Evolutionary conservation across 2,797 vertebrate species (phyloP).

Genomic region (Rousettus madagascariensis): DNA sequence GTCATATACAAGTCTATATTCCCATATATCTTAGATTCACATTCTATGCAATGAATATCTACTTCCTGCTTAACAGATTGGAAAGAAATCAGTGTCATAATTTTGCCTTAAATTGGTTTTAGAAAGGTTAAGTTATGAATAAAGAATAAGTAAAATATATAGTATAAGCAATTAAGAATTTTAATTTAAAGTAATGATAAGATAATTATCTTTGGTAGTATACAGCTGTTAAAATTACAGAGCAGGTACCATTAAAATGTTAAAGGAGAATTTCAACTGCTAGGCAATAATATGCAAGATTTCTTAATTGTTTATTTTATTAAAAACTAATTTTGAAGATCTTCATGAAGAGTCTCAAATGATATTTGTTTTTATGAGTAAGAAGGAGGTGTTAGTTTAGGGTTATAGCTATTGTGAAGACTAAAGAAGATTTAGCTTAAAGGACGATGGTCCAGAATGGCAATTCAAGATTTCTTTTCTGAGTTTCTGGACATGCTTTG

Average conservation of each 20-base stretch:
- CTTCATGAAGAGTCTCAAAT: background rate
- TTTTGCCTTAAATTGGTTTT: background rate
- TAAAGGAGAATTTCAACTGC: background rate
- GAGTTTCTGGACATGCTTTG: background rate
- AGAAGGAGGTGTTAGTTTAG: background rate
- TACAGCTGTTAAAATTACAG: background rate
- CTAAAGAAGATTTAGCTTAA: background rate
- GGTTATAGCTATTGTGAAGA: background rate
- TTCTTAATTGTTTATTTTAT: background rate
- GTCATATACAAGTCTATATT: background rate
- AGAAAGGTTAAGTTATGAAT: conserved; percentile 10
- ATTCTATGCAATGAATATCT: background rate
- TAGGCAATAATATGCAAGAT: background rate
- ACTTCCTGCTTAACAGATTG: background rate
- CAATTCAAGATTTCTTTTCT: background rate
- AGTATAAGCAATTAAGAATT: conserved; percentile 18
- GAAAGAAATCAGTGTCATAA: background rate
- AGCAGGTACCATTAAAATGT: background rate
- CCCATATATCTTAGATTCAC: background rate
- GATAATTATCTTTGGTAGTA: background rate
- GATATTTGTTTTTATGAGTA: background rate
- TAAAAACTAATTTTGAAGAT: background rate
- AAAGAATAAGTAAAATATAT: conserved; percentile 34
- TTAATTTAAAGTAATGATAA: background rate
- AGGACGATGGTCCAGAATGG: background rate